Conservation (phyloP, 92 coral and sea anemone species). For the Palythoa grandiflora region DNA sequence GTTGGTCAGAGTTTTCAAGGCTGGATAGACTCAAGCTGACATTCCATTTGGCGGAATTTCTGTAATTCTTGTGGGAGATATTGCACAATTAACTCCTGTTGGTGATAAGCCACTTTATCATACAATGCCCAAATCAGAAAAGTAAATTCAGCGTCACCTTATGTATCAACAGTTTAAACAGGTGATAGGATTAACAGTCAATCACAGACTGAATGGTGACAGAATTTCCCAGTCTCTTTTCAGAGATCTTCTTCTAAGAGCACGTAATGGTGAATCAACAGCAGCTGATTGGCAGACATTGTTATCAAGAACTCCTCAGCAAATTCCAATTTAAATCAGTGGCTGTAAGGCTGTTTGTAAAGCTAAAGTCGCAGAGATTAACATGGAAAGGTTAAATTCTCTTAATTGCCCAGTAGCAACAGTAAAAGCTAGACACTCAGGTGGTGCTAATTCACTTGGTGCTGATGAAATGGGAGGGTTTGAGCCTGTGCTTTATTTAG, state of each 20-base stretch:
- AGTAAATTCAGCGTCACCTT: conserved; percentile 57
- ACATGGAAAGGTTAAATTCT: neutral
- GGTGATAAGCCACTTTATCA: conserved; percentile 53
- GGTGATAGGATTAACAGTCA: conserved; percentile 62
- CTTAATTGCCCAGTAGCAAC: neutral
- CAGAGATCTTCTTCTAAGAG: conserved; percentile 69
- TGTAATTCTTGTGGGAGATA: conserved; percentile 6
- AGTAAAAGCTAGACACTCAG: no score
- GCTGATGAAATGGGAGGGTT: no score
- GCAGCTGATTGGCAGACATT: conserved; percentile 69
- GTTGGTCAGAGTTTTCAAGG: neutral
- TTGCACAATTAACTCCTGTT: conserved; percentile 69
- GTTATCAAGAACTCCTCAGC: conserved; percentile 66
- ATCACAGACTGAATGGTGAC: conserved; percentile 73
- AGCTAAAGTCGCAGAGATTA: neutral
- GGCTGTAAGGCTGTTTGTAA: neutral
- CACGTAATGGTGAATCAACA: conserved; percentile 79
- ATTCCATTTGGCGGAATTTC: conserved; percentile 11
- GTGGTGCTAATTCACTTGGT: no score
- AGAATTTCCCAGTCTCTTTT: conserved; percentile 52
- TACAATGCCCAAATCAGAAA: conserved; percentile 61
- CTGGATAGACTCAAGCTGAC: conserved; percentile 12
- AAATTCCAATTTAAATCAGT: conserved; percentile 33
- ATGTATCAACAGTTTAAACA: conserved; percentile 46
- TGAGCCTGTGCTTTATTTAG: no score